Evolutionary conservation across 2,888 invertebrate genomes (phyloP).

Genomic region (Entomobrya multifasciata): DNA sequence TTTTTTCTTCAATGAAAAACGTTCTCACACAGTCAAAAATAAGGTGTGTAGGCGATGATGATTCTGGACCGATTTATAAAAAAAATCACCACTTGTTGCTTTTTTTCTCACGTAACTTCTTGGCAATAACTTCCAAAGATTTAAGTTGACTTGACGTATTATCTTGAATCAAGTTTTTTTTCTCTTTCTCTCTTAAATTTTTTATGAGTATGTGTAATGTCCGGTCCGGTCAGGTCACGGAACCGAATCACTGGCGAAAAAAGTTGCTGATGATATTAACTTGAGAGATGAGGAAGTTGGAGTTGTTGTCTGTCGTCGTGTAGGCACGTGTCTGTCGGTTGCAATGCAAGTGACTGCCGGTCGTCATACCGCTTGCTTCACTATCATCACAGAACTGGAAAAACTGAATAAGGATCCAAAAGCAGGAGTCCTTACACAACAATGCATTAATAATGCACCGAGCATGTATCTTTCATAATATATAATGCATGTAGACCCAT

Average conservation of each 20-base stretch:
- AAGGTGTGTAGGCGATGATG: slow-evolving; percentile 38
- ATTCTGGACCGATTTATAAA: neutral
- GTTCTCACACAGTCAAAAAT: slow-evolving; percentile 33
- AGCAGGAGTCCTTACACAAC: slow-evolving; percentile 47
- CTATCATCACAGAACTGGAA: slow-evolving; percentile 55
- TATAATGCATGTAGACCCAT: too few species aligned
- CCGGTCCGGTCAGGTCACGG: slow-evolving; percentile 77
- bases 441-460: neutral
- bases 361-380: slow-evolving; percentile 74
- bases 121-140: neutral
- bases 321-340: slow-evolving; percentile 79
- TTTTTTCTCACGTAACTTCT: slow-evolving; percentile 27
- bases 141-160: slow-evolving; percentile 27
- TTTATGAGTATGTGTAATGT: neutral
- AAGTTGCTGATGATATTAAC: neutral
- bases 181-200: slow-evolving; percentile 21
- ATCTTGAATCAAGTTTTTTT: slow-evolving; percentile 48
- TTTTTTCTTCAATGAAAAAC: slow-evolving; percentile 27
- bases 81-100: slow-evolving; percentile 61
- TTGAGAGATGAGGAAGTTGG: slow-evolving; percentile 62
- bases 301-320: slow-evolving; percentile 79
- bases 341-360: slow-evolving; percentile 78
- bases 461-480: too few species aligned
- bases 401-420: slow-evolving; percentile 35
- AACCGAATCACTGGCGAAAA: slow-evolving; percentile 59